Base-by-base conservation (phyloP, 2,113 vertebrate genomes). In the Embiotoca jacksoni region DNA sequence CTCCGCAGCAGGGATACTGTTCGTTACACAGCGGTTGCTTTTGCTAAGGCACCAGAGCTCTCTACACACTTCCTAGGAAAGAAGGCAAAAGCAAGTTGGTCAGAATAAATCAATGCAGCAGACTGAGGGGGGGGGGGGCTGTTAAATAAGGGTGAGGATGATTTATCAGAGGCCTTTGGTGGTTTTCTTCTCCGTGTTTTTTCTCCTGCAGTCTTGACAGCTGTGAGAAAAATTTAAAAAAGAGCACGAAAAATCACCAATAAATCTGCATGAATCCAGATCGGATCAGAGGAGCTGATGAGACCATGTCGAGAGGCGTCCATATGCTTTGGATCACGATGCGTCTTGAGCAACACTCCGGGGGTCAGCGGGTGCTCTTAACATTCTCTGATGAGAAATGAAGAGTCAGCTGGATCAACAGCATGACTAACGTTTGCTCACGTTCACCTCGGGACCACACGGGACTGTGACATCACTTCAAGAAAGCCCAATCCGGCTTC, bases 1-100 rank as follows among this genome's bases (percentile, higher is more conserved):
- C 88, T 98, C 98, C 35, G 98, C 97, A 37, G 98, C 97, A 35
- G 98, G 98, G 91, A 99, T 99, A 94, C 98, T 99, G 94, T 99
- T 99, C 52, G 98, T 99, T 88, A 99, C 98, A 95, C 98, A 99
- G 90, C 98, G 97, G 92, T 98, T 99, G 94, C 97, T 99, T 96
- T 98, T 98, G 96, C 98, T 99, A 90, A 99, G 97, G 93, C 98
- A 99, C 98, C 98, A 99, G 93, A 99, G 98, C 97, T 99, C 98
- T 99, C 98, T 99, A 97, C 98, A 99, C 96, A 99, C 97, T 99
- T 99, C 98, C 98, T 99, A 95, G 98, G 97, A 99, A 99, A 97
- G 95, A 99, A 96, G 96, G 96, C 96, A 96, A 94, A 96, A 96
- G 96, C 95, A 96, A 96, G 97, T 97, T 98, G 96, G 94, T 99